Evolutionary conservation across 1,140 invertebrate genomes (phyloP).

Genomic region (Bilobella aurantiaca): DNA sequence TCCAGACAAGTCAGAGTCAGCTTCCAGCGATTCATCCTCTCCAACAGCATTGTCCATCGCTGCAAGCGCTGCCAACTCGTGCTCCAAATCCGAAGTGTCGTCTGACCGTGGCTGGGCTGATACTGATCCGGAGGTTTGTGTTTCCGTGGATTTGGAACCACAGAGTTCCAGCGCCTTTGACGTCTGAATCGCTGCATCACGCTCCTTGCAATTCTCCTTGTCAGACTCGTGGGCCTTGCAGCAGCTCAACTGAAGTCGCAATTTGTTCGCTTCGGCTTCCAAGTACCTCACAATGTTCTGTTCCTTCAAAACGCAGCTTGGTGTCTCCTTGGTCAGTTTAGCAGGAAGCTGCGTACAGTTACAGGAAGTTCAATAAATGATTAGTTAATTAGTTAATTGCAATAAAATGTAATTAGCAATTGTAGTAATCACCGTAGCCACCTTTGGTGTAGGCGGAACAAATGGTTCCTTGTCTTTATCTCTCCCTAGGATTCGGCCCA

Average conservation of each 20-base stretch:
- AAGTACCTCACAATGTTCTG: background rate
- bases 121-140: background rate
- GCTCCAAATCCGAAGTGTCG: background rate
- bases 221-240: background rate
- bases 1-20: background rate
- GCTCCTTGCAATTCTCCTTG: background rate
- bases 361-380: no score
- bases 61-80: background rate
- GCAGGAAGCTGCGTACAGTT: constrained; percentile 2
- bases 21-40: background rate
- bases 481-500: background rate
- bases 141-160: background rate
- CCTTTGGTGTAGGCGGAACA: background rate
- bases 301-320: background rate
- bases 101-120: background rate
- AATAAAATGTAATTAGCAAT: background rate
- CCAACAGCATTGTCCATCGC: background rate
- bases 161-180: background rate
- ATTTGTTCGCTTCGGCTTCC: background rate
- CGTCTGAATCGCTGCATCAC: background rate
- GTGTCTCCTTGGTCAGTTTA: background rate
- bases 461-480: background rate
- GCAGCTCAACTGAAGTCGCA: background rate
- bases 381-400: background rate
- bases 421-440: background rate